Percentiles rank a stretch among this genome's conserved stretches.
Conservation (phyloP, 2,888 invertebrate species). For the Monoplex corrugatus region DNA sequence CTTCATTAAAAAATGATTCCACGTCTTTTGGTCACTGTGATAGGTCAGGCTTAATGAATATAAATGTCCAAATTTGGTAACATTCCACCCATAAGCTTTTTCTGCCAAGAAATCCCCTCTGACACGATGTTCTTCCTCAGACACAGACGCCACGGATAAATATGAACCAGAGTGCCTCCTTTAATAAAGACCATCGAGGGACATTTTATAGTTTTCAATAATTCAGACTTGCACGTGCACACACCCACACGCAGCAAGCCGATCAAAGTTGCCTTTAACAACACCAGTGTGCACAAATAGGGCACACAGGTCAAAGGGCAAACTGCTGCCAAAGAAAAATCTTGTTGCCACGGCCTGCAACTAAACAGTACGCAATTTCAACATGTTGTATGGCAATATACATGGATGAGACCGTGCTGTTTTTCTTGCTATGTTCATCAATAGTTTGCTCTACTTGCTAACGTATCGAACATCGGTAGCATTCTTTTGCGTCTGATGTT, state of each 20-base stretch:
- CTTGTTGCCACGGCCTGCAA: slow-evolving; percentile 31
- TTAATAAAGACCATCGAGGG: no score
- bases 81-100: no score
- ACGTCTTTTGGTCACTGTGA: no score
- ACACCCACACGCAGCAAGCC: no score
- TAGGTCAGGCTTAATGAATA: no score
- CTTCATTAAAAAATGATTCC: no score
- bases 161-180: no score
- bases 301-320: slow-evolving; percentile 39
- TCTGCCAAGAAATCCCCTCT: no score
- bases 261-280: not conserved
- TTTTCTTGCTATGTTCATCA: not conserved
- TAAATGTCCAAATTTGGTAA: no score
- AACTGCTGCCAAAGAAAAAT: slow-evolving; percentile 6
- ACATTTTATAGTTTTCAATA: no score
- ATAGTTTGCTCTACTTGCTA: not conserved
- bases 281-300: not conserved
- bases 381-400: not conserved
- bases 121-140: no score
- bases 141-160: no score
- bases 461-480: not conserved
- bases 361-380: not conserved
- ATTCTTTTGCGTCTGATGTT: slow-evolving; percentile 45
- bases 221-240: slow-evolving; percentile 5
- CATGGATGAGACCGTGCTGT: not conserved